Conservation (phyloP, 2,113 vertebrate genomes). For the Gallinago undulata region DNA sequence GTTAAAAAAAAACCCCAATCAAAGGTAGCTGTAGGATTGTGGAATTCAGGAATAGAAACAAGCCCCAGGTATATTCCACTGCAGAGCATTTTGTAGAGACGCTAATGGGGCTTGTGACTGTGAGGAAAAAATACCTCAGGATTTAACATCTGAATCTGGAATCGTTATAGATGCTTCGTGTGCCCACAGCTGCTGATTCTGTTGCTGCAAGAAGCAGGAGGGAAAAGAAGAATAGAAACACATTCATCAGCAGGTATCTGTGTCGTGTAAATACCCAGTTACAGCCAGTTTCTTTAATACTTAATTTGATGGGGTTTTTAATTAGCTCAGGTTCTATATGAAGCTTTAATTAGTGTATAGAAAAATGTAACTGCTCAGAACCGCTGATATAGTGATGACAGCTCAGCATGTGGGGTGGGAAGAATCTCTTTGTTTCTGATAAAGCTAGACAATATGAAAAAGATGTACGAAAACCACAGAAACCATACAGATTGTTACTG, state of each 20-base stretch:
- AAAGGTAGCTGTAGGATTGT: not conserved
- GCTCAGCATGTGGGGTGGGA: not conserved
- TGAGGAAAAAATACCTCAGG: not conserved
- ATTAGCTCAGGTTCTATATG: not conserved
- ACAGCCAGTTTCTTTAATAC: not conserved
- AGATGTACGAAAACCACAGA: not conserved
- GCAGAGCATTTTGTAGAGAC: not conserved
- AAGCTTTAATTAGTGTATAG: not conserved
- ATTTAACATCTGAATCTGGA: conserved; percentile 36
- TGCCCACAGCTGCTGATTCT: conserved; percentile 12
- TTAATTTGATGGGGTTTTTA: not conserved
- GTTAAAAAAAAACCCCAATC: not conserved
- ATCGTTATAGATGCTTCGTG: not conserved
- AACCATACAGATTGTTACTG: not conserved
- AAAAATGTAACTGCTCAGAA: not conserved
- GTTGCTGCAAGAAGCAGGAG: conserved; percentile 9
- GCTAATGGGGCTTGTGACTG: not conserved
- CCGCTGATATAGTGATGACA: not conserved
- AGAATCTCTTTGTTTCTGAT: not conserved
- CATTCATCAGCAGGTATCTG: not conserved
- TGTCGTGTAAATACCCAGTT: not conserved
- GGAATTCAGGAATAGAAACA: not conserved
- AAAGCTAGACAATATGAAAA: not conserved
- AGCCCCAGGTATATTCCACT: not conserved
- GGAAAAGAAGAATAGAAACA: not conserved